Evolutionary conservation across 2,888 invertebrate genomes (phyloP).

Genomic region (Tetrapedia diversipes): DNA sequence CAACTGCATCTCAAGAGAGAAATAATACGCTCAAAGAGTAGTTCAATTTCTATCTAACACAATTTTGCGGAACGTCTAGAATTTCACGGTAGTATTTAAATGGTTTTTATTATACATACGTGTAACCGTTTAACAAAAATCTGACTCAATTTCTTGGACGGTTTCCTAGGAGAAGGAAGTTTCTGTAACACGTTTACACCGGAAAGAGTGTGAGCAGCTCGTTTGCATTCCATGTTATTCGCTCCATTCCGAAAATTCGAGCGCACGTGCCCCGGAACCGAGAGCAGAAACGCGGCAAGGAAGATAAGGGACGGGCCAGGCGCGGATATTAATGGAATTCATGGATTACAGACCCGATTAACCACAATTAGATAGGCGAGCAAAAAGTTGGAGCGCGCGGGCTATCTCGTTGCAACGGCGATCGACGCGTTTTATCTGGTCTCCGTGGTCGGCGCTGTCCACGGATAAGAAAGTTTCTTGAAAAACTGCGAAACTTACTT

Average conservation of each 20-base stretch:
- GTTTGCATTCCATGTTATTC: background rate
- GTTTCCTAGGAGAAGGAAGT: background rate
- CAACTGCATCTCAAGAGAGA: too few relatives aligned
- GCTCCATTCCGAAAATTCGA: background rate
- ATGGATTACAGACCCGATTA: conserved; percentile 61
- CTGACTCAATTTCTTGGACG: background rate
- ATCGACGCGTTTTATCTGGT: conserved; percentile 59
- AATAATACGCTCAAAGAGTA: too few relatives aligned
- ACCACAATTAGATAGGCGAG: conserved; percentile 62
- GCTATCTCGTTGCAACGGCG: conserved; percentile 36
- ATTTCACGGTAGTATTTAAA: too few relatives aligned
- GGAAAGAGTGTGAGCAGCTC: background rate
- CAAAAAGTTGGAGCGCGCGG: conserved; percentile 45
- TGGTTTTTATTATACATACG: too few relatives aligned
- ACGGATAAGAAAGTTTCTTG: conserved; percentile 63
- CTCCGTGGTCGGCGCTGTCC: conserved; percentile 2
- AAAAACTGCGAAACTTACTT: conserved; percentile 61
- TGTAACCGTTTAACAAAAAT: background rate
- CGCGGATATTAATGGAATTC: conserved; percentile 38
- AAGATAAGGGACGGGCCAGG: conserved; percentile 19
- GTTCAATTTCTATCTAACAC: too few relatives aligned
- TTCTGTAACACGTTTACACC: background rate
- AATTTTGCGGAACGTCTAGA: too few relatives aligned
- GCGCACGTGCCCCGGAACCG: background rate
- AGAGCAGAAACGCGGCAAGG: background rate